phyloP scores from a whole-genome alignment of 2,113 vertebrate species.

The Sapayoa aenigma region DNA sequence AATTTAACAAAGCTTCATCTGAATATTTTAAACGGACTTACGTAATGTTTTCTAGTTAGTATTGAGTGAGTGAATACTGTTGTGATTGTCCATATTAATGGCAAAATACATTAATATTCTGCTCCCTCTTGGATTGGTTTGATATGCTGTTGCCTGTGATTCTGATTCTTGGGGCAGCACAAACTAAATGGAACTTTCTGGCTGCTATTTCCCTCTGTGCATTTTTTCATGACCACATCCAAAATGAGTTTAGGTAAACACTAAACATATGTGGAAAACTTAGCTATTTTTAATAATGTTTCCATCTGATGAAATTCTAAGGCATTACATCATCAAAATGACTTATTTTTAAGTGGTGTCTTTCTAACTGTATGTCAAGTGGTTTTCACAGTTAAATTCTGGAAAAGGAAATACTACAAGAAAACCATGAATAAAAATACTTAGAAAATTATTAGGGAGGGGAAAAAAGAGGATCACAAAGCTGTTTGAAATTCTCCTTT shows the following conservation, averaged over 20 bases:
- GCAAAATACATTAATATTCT: neutral
- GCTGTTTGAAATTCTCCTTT: neutral
- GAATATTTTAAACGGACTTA: constrained; percentile 45
- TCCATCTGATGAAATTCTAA: neutral
- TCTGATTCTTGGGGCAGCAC: neutral
- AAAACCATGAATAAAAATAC: neutral
- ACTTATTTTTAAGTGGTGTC: neutral
- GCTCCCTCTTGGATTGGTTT: neutral
- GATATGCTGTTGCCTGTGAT: neutral
- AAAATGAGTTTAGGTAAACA: neutral
- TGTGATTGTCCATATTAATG: neutral
- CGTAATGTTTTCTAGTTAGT: constrained; percentile 23
- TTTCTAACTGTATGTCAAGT: neutral
- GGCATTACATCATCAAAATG: neutral
- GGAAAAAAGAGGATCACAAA: neutral
- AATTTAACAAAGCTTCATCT: constrained; percentile 48
- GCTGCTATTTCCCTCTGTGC: neutral
- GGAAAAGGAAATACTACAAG: neutral
- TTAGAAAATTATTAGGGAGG: neutral
- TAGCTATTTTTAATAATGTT: neutral
- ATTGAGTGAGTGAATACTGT: neutral
- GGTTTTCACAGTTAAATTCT: neutral
- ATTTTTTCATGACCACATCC: neutral
- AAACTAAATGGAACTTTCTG: neutral
- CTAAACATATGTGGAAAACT: neutral